Conservation (phyloP, 2,113 vertebrate genomes). For the Anoura caudifer region DNA sequence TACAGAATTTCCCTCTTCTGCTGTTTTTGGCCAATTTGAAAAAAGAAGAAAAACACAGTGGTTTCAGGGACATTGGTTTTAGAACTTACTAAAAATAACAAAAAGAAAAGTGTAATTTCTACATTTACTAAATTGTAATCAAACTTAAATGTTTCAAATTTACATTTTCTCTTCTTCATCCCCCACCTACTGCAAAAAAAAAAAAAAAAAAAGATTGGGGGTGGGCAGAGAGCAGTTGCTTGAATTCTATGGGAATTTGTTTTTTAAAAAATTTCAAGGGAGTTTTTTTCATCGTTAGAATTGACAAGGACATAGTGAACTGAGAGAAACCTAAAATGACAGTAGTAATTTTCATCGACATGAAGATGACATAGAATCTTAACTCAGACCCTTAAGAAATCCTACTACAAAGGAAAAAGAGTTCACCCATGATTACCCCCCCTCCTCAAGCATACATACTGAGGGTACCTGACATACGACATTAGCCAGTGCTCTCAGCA, state of each 20-base stretch:
- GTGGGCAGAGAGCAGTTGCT: background rate
- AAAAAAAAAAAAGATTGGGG: background rate
- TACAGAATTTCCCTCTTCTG: slow-evolving; percentile 8
- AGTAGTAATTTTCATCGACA: slow-evolving; percentile 54
- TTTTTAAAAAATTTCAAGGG: background rate
- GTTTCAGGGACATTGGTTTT: background rate
- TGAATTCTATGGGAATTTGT: slow-evolving; percentile 8
- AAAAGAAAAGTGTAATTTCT: slow-evolving; percentile 23
- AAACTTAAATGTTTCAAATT: slow-evolving; percentile 19
- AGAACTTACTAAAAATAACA: slow-evolving; percentile 24
- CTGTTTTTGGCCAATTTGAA: background rate
- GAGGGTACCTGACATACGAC: background rate
- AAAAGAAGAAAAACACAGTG: slow-evolving; percentile 12
- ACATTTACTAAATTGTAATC: background rate
- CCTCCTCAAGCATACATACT: background rate
- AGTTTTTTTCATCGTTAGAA: slow-evolving; percentile 42
- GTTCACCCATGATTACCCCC: slow-evolving; percentile 3
- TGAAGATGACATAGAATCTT: slow-evolving; percentile 44
- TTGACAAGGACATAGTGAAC: slow-evolving; percentile 36
- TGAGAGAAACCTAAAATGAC: slow-evolving; percentile 32
- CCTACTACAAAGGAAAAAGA: slow-evolving; percentile 55
- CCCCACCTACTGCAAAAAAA: background rate
- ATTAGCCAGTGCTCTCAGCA: background rate
- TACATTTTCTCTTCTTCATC: background rate
- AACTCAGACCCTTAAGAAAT: slow-evolving; percentile 52